A percentile compares a stretch with the other conserved stretches of the same genome.
phyloP scores from a whole-genome alignment of 2,888 invertebrate species.

The Lobophora halterata region DNA sequence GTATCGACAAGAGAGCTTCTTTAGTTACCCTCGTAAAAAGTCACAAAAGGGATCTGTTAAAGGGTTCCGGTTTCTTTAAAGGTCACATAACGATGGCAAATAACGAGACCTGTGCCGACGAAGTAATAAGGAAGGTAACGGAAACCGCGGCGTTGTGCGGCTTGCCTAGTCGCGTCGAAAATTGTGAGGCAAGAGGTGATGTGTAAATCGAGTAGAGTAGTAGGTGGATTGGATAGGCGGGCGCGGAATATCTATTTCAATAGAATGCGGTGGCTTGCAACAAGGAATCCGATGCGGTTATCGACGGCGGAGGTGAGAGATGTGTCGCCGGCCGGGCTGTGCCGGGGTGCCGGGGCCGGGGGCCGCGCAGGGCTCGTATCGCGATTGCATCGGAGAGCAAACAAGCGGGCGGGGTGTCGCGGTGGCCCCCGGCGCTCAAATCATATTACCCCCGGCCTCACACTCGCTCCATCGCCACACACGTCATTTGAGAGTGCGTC shows the following conservation, averaged over 20 bases:
- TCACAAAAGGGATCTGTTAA: conserved; percentile 24
- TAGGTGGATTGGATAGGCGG: conserved; percentile 62
- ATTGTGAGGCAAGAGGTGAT: conserved; percentile 53
- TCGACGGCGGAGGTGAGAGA: conserved; percentile 75
- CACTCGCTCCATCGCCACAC: conserved; percentile 73
- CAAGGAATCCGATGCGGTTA: conserved; percentile 79
- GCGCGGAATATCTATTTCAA: conserved; percentile 71
- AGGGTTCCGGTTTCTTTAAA: conserved; percentile 18
- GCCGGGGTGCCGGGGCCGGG: conserved; percentile 38
- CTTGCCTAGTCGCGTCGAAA: conserved; percentile 47
- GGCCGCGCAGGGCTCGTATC: conserved; percentile 61
- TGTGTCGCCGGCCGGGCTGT: conserved; percentile 59
- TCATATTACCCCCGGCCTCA: conserved; percentile 78
- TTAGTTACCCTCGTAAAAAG: conserved; percentile 33
- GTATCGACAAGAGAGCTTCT: conserved; percentile 37
- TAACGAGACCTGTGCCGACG: conserved; percentile 22
- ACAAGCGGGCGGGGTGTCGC: conserved; percentile 76
- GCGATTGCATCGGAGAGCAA: conserved; percentile 81
- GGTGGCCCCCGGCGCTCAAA: conserved; percentile 70
- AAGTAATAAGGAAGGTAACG: conserved; percentile 37
- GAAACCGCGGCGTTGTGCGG: conserved; percentile 38
- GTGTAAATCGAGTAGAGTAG: conserved; percentile 59
- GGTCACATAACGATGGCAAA: conserved; percentile 21
- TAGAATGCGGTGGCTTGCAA: conserved; percentile 76
- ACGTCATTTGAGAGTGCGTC: conserved; percentile 86